Evolutionary conservation across 2,113 vertebrate genomes (phyloP), one percentile per base, ranked within the genome.

Genomic region (Periophthalmodon schlosseri): DNA sequence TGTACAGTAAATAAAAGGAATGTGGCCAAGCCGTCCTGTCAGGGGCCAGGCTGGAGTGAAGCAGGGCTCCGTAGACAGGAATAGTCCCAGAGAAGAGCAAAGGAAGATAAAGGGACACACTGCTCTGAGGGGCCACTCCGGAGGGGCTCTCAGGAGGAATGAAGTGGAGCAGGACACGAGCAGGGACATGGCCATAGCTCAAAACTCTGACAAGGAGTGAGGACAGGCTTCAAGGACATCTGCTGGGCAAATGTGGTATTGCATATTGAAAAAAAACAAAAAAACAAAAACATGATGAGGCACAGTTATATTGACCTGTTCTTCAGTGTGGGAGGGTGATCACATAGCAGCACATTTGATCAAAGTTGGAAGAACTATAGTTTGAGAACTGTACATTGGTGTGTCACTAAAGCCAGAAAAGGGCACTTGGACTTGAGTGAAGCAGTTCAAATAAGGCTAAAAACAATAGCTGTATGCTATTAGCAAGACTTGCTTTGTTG

Each of bases 131-230:
- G 65, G 36, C n/a, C 16, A 67, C 39, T 44, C 34, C 4, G 2
- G 28, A 65, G 18, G 34, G 24, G 58, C 24, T 5, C 63, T 20
- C 33, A 4, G 39, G 65, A 44, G n/a, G 21, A 20, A 67, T 39
- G 23, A 67, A 67, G 36, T 67, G 65, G 65, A 67, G 65, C 65
- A 67, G 65, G 65, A 67, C 65, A 47, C 39, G 11, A 9, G n/a
- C n/a, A 46, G 20, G 4, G 65, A 23, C 33, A 20, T 1, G 6
- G 2, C 8, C 14, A 64, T 36, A 4, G 15, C 33, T 64, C 33
- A 36, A 4, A 14, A 24, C 56, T 10, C 0, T 14, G 34, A 36
- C 10, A 6, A 23, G 5, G 10, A 11, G 18, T 5, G 34, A 3
- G 18, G 0, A 10, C 10, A 12, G 21, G 39, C 5, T 12, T 10